Conservation (phyloP, 1,140 invertebrate genomes). For the Camponotus floridanus region DNA sequence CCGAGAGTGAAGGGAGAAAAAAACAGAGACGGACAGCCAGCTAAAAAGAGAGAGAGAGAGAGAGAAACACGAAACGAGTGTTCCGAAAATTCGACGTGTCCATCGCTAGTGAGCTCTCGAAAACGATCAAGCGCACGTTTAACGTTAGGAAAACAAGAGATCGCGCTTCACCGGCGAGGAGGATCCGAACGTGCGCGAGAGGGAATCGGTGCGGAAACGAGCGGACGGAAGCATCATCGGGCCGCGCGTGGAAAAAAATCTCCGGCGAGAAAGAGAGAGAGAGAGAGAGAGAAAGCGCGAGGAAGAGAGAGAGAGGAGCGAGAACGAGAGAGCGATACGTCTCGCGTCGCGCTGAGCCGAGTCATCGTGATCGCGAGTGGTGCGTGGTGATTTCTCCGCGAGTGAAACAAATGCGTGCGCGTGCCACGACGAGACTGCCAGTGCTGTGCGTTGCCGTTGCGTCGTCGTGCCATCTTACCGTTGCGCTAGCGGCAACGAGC, state of each 20-base stretch:
- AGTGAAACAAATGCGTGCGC: slow-evolving; percentile 74
- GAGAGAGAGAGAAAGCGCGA: slow-evolving; percentile 13
- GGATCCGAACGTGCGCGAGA: background rate
- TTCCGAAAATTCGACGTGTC: slow-evolving; percentile 33
- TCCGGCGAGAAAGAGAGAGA: slow-evolving; percentile 45
- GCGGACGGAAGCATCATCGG: slow-evolving; percentile 4
- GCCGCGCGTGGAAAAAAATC: slow-evolving; percentile 63
- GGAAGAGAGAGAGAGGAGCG: slow-evolving; percentile 23
- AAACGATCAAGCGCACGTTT: slow-evolving; percentile 13
- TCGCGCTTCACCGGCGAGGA: background rate
- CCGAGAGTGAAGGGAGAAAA: slow-evolving; percentile 47
- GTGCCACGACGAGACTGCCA: slow-evolving; percentile 54
- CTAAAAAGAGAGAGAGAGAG: slow-evolving; percentile 29
- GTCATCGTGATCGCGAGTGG: slow-evolving; percentile 63
- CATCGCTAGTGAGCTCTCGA: background rate
- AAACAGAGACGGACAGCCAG: slow-evolving; percentile 41
- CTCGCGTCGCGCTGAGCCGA: slow-evolving; percentile 11
- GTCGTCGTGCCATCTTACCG: slow-evolving; percentile 45
- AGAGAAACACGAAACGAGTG: slow-evolving; percentile 49
- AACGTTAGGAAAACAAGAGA: slow-evolving; percentile 24
- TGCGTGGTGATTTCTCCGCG: slow-evolving; percentile 61
- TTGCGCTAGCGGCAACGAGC: background rate
- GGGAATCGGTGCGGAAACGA: background rate
- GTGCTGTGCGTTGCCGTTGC: slow-evolving; percentile 49
- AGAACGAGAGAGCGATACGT: slow-evolving; percentile 14